Conservation (phyloP, 2,797 vertebrate species). For the Parauchenoglanis ngamensis region DNA sequence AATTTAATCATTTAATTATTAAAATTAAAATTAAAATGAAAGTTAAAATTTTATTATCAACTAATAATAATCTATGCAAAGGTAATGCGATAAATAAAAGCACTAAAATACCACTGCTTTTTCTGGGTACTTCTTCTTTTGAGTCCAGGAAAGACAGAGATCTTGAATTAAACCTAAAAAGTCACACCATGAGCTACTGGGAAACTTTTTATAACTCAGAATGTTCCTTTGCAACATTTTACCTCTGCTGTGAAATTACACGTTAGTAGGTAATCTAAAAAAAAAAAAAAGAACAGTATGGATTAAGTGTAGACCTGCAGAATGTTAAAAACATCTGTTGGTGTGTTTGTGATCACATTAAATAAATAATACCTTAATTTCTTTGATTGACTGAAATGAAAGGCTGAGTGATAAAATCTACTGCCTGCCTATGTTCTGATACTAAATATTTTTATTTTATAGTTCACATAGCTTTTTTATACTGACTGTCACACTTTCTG, state of each 20-base stretch:
- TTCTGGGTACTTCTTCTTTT: slow-evolving; percentile 8
- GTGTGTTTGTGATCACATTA: background rate
- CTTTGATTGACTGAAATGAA: background rate
- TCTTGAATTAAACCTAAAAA: slow-evolving; percentile 9
- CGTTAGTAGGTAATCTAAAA: background rate
- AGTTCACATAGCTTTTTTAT: background rate
- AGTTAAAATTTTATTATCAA: too few species aligned
- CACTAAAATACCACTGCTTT: background rate
- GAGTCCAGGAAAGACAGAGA: background rate
- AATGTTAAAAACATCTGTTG: background rate
- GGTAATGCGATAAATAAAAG: background rate
- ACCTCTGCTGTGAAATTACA: slow-evolving; percentile 14
- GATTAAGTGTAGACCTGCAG: background rate
- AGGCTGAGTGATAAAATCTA: background rate
- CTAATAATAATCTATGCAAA: background rate
- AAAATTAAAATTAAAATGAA: too few species aligned
- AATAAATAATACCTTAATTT: background rate
- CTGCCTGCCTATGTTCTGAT: background rate
- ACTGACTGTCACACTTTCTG: background rate
- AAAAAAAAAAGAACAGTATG: background rate
- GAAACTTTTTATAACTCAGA: slow-evolving; percentile 19
- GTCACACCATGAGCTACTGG: slow-evolving; percentile 26
- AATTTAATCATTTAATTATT: background rate
- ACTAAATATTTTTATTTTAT: background rate
- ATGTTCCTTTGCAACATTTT: slow-evolving; percentile 24